These are phyloP conservation scores for Venusia cambrica DNA, from an alignment of 2,888 invertebrate species.

Conservation along the genomic window DNA sequence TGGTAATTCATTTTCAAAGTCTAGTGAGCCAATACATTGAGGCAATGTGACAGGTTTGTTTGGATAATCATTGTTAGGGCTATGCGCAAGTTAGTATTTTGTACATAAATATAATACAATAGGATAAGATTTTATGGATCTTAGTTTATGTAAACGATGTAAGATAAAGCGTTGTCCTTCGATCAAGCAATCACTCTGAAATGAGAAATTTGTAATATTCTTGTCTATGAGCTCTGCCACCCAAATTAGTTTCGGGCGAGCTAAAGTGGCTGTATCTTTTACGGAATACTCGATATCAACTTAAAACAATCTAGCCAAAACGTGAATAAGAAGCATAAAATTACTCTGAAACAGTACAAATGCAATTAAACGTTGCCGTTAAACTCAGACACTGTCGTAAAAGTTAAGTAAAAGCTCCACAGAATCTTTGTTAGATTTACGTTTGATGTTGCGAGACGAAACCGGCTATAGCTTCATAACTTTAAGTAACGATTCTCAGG, in stretches of 20 bases:
- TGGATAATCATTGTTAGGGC: no score
- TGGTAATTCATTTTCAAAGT: no score
- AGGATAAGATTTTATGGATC: no score
- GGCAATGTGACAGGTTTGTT: no score
- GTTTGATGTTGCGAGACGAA: slow-evolving; percentile 46
- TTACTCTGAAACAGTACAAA: slow-evolving; percentile 59
- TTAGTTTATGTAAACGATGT: no score
- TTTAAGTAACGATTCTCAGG: slow-evolving; percentile 38
- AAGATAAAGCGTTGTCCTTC: slow-evolving; percentile 10
- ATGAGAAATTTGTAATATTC: slow-evolving; percentile 50
- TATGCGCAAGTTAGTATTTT: no score
- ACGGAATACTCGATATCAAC: slow-evolving; percentile 60
- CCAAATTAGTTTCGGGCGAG: slow-evolving; percentile 55
- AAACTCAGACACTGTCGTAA: slow-evolving; percentile 61
- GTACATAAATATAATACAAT: no score
- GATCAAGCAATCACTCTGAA: slow-evolving; percentile 23
- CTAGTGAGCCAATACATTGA: no score
- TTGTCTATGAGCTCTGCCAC: slow-evolving; percentile 37
- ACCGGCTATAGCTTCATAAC: slow-evolving; percentile 46
- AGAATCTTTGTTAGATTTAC: slow-evolving; percentile 62
- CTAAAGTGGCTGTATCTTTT: slow-evolving; percentile 57
- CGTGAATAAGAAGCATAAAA: slow-evolving; percentile 55
- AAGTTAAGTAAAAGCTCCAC: slow-evolving; percentile 58
- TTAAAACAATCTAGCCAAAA: slow-evolving; percentile 69
- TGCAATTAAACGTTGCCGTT: slow-evolving; percentile 63